phyloP scores from a whole-genome alignment of 2,113 vertebrate species.

The Tenrec ecaudatus region DNA sequence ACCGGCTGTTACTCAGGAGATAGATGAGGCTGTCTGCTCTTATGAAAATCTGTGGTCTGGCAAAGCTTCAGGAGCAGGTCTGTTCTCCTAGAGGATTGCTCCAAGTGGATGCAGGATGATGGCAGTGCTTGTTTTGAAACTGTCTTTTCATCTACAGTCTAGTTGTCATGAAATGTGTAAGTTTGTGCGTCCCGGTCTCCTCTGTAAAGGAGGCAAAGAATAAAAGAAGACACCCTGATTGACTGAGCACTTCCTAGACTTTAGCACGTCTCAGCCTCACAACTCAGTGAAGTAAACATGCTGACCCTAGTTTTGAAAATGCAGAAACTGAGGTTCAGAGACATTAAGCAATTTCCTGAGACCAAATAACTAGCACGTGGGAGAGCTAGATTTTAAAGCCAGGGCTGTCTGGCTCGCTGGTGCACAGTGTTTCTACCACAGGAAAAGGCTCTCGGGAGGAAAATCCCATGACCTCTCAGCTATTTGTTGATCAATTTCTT shows the following conservation, averaged over 20 bases:
- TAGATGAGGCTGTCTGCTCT: no score
- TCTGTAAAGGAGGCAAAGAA: not conserved
- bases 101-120: no score
- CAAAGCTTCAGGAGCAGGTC: no score
- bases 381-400: slow-evolving; percentile 35
- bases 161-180: not conserved
- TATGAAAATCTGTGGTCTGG: no score
- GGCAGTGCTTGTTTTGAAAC: no score
- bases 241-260: not conserved
- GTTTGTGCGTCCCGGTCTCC: not conserved
- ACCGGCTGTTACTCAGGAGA: no score
- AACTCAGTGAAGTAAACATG: not conserved
- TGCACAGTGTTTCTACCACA: not conserved
- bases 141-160: not conserved
- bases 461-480: not conserved
- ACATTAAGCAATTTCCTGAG: slow-evolving; percentile 15
- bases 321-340: slow-evolving; percentile 54
- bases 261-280: slow-evolving; percentile 22
- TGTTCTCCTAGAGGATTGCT: no score
- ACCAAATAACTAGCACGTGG: not conserved
- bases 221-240: not conserved
- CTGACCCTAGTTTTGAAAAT: slow-evolving; percentile 20
- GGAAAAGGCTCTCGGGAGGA: not conserved
- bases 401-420: not conserved
- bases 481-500: slow-evolving; percentile 23